Percentiles rank a stretch among this genome's conserved stretches.
These are phyloP conservation scores for Centrocercus urophasianus DNA, from an alignment of 2,113 vertebrate genomes.

Conservation along the genomic window DNA sequence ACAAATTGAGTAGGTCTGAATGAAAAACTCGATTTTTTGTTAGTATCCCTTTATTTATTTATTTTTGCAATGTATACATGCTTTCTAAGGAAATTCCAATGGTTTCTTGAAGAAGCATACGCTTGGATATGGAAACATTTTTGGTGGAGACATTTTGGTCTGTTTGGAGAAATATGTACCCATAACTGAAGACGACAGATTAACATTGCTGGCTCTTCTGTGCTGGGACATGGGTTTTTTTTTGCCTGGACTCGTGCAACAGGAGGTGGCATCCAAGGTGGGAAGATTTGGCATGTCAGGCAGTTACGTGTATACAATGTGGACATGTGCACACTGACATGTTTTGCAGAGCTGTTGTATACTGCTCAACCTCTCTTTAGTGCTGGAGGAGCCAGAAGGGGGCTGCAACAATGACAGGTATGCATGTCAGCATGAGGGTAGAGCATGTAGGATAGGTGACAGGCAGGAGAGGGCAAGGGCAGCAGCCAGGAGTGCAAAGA, in stretches of 20 bases:
- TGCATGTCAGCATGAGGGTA: rapidly evolving
- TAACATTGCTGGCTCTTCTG: background rate
- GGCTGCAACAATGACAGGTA: background rate
- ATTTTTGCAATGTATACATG: background rate
- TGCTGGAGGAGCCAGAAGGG: background rate
- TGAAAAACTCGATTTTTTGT: background rate
- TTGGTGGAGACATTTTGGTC: background rate
- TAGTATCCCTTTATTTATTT: background rate
- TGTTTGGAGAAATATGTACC: background rate
- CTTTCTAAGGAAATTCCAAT: background rate
- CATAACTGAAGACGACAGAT: background rate
- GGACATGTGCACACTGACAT: background rate
- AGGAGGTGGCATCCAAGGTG: background rate
- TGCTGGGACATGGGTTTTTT: background rate
- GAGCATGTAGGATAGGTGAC: background rate
- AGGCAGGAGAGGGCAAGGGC: background rate
- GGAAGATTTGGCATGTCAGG: background rate
- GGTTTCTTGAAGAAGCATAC: background rate
- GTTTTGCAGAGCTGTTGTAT: background rate
- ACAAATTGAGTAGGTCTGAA: background rate
- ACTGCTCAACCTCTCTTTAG: background rate
- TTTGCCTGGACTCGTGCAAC: background rate
- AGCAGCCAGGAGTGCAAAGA: background rate
- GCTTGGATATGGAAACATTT: background rate
- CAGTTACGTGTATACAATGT: rapidly evolving